These are phyloP conservation scores for Lamellibrachia satsuma DNA, from an alignment of 2,888 invertebrate species.

Conservation along the genomic window DNA sequence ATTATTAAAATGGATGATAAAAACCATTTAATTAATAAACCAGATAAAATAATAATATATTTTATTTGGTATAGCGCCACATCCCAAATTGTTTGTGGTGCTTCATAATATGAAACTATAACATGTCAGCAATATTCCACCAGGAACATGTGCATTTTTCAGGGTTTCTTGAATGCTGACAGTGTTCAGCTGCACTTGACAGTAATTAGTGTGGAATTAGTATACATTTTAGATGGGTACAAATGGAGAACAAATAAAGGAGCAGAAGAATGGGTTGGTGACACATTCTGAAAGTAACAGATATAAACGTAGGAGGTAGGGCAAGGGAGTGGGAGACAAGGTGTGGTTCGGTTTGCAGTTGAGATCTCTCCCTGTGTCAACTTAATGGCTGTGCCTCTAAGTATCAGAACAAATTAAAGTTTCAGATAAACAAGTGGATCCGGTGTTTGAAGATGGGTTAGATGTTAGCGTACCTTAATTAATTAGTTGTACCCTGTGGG, in stretches of 20 bases:
- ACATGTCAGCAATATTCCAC: no score
- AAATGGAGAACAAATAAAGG: background rate
- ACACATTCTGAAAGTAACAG: background rate
- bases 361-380: background rate
- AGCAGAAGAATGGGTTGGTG: background rate
- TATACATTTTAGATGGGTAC: background rate
- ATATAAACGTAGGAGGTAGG: background rate
- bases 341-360: background rate
- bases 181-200: no score
- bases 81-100: no score
- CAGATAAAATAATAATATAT: no score
- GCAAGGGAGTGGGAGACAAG: background rate
- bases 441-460: background rate
- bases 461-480: conserved; percentile 8
- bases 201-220: no score
- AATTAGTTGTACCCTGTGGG: background rate
- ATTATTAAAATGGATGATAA: no score
- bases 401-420: background rate
- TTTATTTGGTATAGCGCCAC: no score
- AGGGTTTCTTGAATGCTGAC: no score
- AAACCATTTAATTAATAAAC: no score
- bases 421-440: background rate
- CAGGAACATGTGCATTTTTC: no score
- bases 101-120: no score
- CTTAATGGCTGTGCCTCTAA: background rate